A percentile compares a stretch with the other conserved stretches of the same genome.
phyloP scores from a whole-genome alignment of 1,140 invertebrate species.

The Aphelinus atriplicis region DNA sequence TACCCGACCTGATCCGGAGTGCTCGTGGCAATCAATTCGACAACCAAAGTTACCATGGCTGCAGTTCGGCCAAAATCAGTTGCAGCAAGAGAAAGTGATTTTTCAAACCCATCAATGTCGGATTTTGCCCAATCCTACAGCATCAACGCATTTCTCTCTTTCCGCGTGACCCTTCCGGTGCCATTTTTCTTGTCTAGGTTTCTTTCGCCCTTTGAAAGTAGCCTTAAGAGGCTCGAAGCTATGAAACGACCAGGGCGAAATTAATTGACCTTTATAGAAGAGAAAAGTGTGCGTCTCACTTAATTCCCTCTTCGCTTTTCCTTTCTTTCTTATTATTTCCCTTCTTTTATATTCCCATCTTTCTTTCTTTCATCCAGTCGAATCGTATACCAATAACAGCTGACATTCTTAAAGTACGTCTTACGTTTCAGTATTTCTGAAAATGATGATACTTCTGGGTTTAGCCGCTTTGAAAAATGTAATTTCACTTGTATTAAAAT shows the following conservation, averaged over 20 bases:
- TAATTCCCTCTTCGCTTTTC: not conserved
- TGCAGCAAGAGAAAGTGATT: conserved; percentile 35
- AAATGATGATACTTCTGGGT: too few relatives aligned
- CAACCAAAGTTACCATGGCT: not conserved
- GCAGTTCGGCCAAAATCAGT: conserved; percentile 25
- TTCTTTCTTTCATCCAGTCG: too few relatives aligned
- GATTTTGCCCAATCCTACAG: conserved; percentile 20
- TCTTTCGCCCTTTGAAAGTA: conserved; percentile 11
- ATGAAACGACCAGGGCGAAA: conserved; percentile 30
- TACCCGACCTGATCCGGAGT: not conserved
- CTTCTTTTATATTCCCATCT: not conserved
- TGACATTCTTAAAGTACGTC: too few relatives aligned
- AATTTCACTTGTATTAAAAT: too few relatives aligned
- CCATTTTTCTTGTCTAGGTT: conserved; percentile 1
- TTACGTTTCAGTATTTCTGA: too few relatives aligned
- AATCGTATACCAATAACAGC: too few relatives aligned
- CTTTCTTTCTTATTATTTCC: conserved; percentile 2
- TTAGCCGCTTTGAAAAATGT: too few relatives aligned
- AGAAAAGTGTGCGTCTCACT: conserved; percentile 22
- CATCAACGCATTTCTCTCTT: conserved; percentile 6
- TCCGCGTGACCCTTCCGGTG: not conserved
- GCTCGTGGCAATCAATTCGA: conserved; percentile 17
- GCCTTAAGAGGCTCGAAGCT: conserved; percentile 37
- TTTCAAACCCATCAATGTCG: conserved; percentile 26
- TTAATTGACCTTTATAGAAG: conserved; percentile 47